A percentile compares a stretch with the other conserved stretches of the same genome.
Conservation (phyloP, 2,113 vertebrate genomes). For the Columba livia region DNA sequence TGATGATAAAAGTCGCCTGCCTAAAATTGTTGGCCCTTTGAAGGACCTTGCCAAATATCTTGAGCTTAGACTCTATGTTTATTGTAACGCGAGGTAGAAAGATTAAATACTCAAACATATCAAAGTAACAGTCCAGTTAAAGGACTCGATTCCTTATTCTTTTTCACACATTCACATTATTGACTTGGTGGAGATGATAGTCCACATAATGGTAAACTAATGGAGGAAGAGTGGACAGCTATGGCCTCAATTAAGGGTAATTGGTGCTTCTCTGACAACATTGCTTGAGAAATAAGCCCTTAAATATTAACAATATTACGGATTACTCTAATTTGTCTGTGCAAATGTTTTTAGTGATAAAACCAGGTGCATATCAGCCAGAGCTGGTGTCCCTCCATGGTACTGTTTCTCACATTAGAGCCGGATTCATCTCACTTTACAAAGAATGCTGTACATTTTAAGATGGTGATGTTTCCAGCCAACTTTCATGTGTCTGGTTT, state of each 20-base stretch:
- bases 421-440: background rate
- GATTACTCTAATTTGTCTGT: background rate
- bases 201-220: background rate
- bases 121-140: background rate
- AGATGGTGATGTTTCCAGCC: background rate
- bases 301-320: background rate
- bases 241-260: background rate
- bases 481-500: background rate
- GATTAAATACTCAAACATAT: background rate
- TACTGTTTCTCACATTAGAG: background rate
- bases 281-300: background rate
- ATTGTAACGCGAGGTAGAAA: background rate
- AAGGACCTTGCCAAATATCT: background rate
- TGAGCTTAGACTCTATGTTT: background rate
- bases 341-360: background rate
- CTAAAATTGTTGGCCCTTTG: background rate
- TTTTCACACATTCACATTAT: background rate
- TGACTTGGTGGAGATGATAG: background rate
- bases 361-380: background rate
- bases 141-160: background rate
- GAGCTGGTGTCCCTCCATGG: accelerated
- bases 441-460: background rate
- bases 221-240: background rate
- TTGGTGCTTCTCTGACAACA: background rate
- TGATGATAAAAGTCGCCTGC: background rate